phyloP scores from a whole-genome alignment of 2,888 invertebrate species.

The Eristalinus sepulchralis region DNA sequence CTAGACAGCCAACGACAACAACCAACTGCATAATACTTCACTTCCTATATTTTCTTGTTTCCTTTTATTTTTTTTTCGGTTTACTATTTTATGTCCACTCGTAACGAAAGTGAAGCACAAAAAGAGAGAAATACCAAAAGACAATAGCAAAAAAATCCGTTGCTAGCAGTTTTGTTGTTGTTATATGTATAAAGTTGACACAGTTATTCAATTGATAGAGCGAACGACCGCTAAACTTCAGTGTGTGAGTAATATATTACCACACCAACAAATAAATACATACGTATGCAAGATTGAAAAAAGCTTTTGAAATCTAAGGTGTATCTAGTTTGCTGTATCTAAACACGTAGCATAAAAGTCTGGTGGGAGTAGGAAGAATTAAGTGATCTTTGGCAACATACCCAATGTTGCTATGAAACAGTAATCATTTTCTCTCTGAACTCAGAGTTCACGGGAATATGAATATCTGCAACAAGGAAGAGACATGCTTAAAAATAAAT shows the following conservation, averaged over 20 bases:
- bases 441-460: background rate
- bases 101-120: constrained; percentile 70
- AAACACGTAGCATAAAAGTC: background rate
- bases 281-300: constrained; percentile 13
- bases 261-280: background rate
- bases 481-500: constrained; percentile 50
- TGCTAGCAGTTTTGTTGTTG: constrained; percentile 35
- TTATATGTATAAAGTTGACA: constrained; percentile 63
- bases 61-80: constrained; percentile 16
- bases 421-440: background rate
- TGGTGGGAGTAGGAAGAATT: constrained; percentile 60
- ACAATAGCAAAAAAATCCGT: constrained; percentile 56
- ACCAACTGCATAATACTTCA: constrained; percentile 70
- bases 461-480: constrained; percentile 55
- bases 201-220: constrained; percentile 71
- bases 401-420: background rate
- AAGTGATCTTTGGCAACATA: constrained; percentile 62
- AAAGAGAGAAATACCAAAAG: constrained; percentile 63
- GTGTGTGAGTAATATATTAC: constrained; percentile 46
- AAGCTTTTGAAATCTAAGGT: constrained; percentile 35
- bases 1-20: constrained; percentile 39
- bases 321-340: constrained; percentile 31
- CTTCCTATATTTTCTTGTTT: constrained; percentile 67
- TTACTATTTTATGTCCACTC: constrained; percentile 38
- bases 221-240: constrained; percentile 61